Evolutionary conservation across 1,140 invertebrate species (phyloP).

Genomic region (Phymastichus coffea): DNA sequence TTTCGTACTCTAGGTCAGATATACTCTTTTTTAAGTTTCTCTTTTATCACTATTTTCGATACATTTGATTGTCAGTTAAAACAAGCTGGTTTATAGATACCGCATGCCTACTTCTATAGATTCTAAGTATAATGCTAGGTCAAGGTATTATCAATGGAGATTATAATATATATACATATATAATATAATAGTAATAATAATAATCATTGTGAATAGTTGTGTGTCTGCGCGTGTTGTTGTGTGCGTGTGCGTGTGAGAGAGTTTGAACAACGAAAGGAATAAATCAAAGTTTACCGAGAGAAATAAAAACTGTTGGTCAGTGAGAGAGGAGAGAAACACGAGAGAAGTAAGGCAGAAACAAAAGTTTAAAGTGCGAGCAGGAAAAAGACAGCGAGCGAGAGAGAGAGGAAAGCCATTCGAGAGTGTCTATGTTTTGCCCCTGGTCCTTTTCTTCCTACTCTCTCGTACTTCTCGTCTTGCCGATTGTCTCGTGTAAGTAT

Average conservation of each 20-base stretch:
- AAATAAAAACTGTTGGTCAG: too few species aligned
- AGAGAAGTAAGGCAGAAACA: background rate
- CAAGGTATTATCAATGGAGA: conserved; percentile 31
- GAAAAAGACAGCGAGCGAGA: background rate
- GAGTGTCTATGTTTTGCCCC: background rate
- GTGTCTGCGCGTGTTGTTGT: too few species aligned
- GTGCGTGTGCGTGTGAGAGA: background rate
- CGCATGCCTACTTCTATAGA: conserved; percentile 51
- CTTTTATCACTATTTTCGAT: too few species aligned
- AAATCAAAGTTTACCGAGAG: too few species aligned
- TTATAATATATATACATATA: conserved; percentile 15
- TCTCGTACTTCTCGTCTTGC: background rate
- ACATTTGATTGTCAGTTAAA: conserved; percentile 18
- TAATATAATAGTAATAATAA: background rate
- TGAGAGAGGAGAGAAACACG: background rate
- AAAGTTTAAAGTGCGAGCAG: background rate
- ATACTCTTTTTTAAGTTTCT: too few species aligned
- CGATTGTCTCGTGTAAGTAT: background rate
- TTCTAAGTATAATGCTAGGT: conserved; percentile 45
- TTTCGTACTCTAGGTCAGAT: too few species aligned
- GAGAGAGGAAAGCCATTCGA: background rate
- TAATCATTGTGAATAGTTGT: too few species aligned
- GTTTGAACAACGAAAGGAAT: too few species aligned
- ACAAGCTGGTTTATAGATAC: conserved; percentile 49
- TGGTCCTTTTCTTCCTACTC: background rate